Percentiles rank a stretch among this genome's conserved stretches.
Conservation (phyloP, 2,113 vertebrate species). For the Machaerirhynchus nigripectus region DNA sequence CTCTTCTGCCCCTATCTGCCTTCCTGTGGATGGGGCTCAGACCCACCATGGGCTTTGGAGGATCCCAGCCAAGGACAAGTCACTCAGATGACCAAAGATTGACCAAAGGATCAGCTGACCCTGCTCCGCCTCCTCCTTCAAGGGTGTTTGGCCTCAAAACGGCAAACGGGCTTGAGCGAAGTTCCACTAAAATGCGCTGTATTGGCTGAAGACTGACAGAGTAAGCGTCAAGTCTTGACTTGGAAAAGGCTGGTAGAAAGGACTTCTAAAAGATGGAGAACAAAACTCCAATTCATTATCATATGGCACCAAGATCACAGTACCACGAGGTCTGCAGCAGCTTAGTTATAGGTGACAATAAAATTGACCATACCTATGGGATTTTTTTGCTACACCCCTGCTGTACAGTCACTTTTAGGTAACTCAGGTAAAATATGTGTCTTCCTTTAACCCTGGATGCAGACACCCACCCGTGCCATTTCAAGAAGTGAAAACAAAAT, state of each 20-base stretch:
- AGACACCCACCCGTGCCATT: rapidly evolving
- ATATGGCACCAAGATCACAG: not conserved
- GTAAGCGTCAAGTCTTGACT: not conserved
- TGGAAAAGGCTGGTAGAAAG: not conserved
- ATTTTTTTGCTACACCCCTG: not conserved
- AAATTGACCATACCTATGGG: not conserved
- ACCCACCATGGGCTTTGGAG: not conserved
- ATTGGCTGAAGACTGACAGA: not conserved
- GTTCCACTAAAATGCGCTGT: not conserved
- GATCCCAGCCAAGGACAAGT: not conserved
- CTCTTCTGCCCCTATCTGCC: not conserved
- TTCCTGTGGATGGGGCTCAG: not conserved
- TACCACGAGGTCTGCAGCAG: not conserved
- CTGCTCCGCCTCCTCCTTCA: not conserved
- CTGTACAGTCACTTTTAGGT: not conserved
- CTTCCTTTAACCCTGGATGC: not conserved
- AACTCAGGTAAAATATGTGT: not conserved
- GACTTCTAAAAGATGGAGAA: not conserved
- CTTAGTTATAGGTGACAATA: not conserved
- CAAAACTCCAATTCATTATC: not conserved
- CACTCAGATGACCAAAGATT: not conserved
- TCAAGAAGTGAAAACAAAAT: not conserved
- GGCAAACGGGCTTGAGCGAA: not conserved
- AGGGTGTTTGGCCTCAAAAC: not conserved
- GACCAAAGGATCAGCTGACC: not conserved